These are phyloP conservation scores for Drosophila fulvimacula DNA, from an alignment of 2,888 invertebrate genomes.

Conservation along the genomic window DNA sequence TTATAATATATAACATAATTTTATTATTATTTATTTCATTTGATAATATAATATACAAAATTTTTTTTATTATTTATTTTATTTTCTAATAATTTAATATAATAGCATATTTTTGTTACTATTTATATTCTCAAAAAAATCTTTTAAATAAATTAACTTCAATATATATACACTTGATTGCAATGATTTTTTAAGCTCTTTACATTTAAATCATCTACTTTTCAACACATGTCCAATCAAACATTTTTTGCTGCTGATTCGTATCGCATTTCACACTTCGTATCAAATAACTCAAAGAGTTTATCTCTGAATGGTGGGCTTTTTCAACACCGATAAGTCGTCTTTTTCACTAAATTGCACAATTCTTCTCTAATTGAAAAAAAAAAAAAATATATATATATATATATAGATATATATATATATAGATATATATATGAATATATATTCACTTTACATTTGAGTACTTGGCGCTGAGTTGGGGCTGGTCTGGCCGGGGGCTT, in stretches of 20 bases:
- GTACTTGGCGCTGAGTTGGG: conserved; percentile 13
- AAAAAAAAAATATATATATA: neutral
- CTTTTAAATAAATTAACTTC: neutral
- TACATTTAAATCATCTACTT: conserved; percentile 4
- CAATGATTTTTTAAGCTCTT: neutral
- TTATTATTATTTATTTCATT: no score
- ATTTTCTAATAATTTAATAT: no score
- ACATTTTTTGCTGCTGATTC: conserved; percentile 23
- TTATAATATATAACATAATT: no score
- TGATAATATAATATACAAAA: no score
- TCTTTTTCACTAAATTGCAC: conserved; percentile 62
- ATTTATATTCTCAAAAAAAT: neutral
- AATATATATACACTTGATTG: neutral
- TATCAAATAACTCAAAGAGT: conserved; percentile 48
- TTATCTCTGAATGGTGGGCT: conserved; percentile 45
- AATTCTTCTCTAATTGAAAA: conserved; percentile 70
- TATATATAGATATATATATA: no score
- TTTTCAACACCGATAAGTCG: conserved; percentile 35
- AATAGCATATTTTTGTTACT: neutral
- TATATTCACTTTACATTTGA: conserved; percentile 5
- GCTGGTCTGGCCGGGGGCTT: neutral
- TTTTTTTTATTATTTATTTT: neutral
- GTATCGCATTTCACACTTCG: conserved; percentile 41
- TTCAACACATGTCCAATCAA: conserved; percentile 24
- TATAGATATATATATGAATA: conserved; percentile 4